phyloP scores from a whole-genome alignment of 2,888 invertebrate species.

The Drosophila sordidula region DNA sequence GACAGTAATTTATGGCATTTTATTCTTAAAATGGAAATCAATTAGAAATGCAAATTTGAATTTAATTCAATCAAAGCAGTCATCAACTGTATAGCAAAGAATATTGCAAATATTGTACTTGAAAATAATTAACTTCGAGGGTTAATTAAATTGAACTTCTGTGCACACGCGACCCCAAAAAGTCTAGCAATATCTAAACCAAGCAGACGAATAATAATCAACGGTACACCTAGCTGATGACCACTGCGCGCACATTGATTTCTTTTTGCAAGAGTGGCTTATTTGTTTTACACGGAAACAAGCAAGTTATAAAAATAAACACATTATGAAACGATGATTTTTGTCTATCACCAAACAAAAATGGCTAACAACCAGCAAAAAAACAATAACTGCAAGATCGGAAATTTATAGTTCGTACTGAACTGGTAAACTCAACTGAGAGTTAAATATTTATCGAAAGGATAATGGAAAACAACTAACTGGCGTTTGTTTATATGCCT shows the following conservation, averaged over 20 bases:
- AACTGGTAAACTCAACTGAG: no score
- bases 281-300: conserved; percentile 5
- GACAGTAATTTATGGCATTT: conserved; percentile 2
- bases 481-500: no score
- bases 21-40: conserved; percentile 25
- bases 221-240: not conserved
- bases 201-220: not conserved
- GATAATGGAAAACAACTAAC: no score
- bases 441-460: no score
- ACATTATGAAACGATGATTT: conserved; percentile 8
- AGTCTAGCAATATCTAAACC: not conserved
- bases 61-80: conserved; percentile 68
- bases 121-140: conserved; percentile 23
- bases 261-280: not conserved
- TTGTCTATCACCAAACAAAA: not conserved
- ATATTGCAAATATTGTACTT: conserved; percentile 17
- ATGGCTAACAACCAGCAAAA: no score
- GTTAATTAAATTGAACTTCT: conserved; percentile 58
- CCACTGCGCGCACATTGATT: not conserved
- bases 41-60: conserved; percentile 62
- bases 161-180: conserved; percentile 1
- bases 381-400: no score
- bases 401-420: no score
- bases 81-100: conserved; percentile 16
- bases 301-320: not conserved